Percentiles rank a stretch among this genome's conserved stretches.
phyloP scores from a whole-genome alignment of 2,113 vertebrate species.

The Oceanodroma tethys region DNA sequence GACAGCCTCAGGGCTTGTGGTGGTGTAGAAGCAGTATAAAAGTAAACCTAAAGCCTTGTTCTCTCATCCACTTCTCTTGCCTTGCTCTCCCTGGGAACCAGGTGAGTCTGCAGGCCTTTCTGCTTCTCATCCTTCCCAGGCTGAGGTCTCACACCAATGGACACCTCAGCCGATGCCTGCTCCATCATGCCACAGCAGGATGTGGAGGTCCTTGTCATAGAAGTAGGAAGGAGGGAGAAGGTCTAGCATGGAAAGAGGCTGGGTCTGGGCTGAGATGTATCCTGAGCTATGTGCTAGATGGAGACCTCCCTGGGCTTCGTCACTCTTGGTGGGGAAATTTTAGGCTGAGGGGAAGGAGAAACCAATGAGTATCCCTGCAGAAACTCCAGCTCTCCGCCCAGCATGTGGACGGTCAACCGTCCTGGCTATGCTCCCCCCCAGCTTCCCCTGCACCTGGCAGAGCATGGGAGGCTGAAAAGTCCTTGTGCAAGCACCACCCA shows the following conservation, averaged over 20 bases:
- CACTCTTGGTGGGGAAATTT: fast-evolving
- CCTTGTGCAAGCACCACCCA: too few relatives aligned
- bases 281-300: not conserved
- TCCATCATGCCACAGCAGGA: not conserved
- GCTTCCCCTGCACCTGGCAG: too few relatives aligned
- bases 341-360: not conserved
- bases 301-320: not conserved
- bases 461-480: too few relatives aligned
- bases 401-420: too few relatives aligned
- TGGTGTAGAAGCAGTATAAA: not conserved
- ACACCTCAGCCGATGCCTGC: not conserved
- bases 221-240: not conserved
- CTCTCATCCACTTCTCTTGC: not conserved
- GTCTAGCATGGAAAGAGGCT: not conserved
- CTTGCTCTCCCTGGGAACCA: not conserved
- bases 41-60: not conserved
- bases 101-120: not conserved
- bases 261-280: not conserved
- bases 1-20: not conserved
- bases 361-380: not conserved
- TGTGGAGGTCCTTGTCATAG: not conserved
- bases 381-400: not conserved
- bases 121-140: not conserved
- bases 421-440: too few relatives aligned
- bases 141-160: not conserved